Conservation (phyloP, 2,888 invertebrate genomes). For the Stenoptilia bipunctidactyla region DNA sequence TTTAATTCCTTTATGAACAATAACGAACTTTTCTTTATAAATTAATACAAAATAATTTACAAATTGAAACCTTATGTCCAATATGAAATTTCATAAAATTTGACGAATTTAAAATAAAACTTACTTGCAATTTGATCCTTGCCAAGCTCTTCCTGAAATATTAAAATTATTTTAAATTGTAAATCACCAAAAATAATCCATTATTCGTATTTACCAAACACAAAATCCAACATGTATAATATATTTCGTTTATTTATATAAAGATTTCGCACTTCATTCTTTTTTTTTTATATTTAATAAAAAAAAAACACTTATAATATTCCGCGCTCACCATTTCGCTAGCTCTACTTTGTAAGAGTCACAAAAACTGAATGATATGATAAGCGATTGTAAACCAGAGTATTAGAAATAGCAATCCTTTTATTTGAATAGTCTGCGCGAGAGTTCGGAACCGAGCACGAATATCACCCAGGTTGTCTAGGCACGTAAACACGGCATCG, state of each 20-base stretch:
- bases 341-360: conserved; percentile 14
- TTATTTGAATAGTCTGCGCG: conserved; percentile 56
- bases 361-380: conserved; percentile 37
- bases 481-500: conserved; percentile 13
- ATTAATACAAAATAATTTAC: no score
- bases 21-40: no score
- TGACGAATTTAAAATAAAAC: conserved; percentile 35
- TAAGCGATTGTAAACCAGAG: conserved; percentile 51
- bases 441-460: conserved; percentile 45
- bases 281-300: neutral
- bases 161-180: conserved; percentile 53
- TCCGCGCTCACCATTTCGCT: conserved; percentile 35
- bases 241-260: neutral
- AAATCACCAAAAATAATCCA: no score
- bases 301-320: neutral
- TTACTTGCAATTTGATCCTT: conserved; percentile 84
- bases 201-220: no score
- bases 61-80: no score
- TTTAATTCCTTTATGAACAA: no score
- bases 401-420: conserved; percentile 54
- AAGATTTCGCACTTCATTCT: neutral
- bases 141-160: conserved; percentile 82
- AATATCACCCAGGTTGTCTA: conserved; percentile 59
- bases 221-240: no score
- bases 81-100: no score